Conservation (phyloP, 2,888 invertebrate species). For the Geophilus truncorum region DNA sequence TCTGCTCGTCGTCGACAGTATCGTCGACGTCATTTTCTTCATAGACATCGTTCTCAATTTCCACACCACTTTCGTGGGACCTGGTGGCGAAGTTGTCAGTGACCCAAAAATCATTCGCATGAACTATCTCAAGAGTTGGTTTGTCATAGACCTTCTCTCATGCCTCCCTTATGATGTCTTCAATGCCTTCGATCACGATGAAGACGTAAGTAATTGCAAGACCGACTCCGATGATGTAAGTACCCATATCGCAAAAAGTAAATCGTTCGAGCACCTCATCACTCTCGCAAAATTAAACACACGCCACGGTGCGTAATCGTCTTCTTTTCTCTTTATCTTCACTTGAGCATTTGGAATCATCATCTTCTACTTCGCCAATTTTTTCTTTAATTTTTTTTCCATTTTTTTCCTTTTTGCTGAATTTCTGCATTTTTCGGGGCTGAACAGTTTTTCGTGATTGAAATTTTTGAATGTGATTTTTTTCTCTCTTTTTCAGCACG, state of each 20-base stretch:
- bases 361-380: neutral
- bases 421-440: neutral
- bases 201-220: constrained; percentile 55
- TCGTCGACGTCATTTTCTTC: constrained; percentile 99
- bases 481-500: neutral
- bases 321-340: no score
- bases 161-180: constrained; percentile 99
- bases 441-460: neutral
- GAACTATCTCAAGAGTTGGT: constrained; percentile 99
- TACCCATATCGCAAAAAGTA: constrained; percentile 34
- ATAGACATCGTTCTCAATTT: constrained; percentile 99
- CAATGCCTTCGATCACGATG: constrained; percentile 99
- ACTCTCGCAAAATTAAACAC: neutral
- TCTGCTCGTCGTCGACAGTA: constrained; percentile 87
- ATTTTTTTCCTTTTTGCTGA: neutral
- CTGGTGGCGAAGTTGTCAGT: constrained; percentile 75
- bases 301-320: neutral
- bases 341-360: neutral
- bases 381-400: neutral
- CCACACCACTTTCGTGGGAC: constrained; percentile 99
- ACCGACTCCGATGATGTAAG: constrained; percentile 37
- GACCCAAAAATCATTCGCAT: constrained; percentile 97
- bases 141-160: constrained; percentile 96
- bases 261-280: neutral
- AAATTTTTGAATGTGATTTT: neutral